These are phyloP conservation scores for Eristalis arbustorum DNA, from an alignment of 2,888 invertebrate genomes.

Conservation along the genomic window DNA sequence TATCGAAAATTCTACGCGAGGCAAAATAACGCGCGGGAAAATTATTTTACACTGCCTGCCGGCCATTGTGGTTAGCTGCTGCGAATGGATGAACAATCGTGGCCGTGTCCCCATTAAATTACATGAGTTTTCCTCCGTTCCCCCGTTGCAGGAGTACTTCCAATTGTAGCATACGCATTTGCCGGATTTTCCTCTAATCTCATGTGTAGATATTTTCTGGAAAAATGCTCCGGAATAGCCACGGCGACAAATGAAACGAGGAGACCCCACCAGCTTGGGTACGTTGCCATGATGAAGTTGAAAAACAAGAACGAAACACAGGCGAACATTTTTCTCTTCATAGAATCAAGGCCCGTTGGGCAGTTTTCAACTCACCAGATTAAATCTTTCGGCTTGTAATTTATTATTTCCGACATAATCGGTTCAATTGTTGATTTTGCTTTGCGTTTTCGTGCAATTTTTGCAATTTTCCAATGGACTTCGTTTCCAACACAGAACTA, in stretches of 20 bases:
- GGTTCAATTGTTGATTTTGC: slow-evolving; percentile 51
- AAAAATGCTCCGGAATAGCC: slow-evolving; percentile 23
- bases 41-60: slow-evolving; percentile 47
- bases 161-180: neutral
- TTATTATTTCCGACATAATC: slow-evolving; percentile 74
- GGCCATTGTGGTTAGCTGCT: slow-evolving; percentile 48
- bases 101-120: neutral
- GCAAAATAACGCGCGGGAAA: slow-evolving; percentile 64
- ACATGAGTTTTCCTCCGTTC: neutral
- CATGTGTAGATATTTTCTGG: neutral
- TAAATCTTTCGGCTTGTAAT: slow-evolving; percentile 78
- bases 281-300: slow-evolving; percentile 42
- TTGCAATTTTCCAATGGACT: slow-evolving; percentile 27
- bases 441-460: slow-evolving; percentile 68
- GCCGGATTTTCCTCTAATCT: neutral
- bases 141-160: neutral
- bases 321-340: neutral
- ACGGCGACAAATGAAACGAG: slow-evolving; percentile 49
- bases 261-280: slow-evolving; percentile 58
- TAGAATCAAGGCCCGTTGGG: neutral
- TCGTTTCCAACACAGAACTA: slow-evolving; percentile 17
- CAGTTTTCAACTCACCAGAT: slow-evolving; percentile 75
- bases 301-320: slow-evolving; percentile 12
- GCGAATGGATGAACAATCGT: neutral
- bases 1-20: slow-evolving; percentile 15